Evolutionary conservation across 1,140 invertebrate species (phyloP), one percentile per base, ranked within the genome.

Genomic region (Bombus waltoni): DNA sequence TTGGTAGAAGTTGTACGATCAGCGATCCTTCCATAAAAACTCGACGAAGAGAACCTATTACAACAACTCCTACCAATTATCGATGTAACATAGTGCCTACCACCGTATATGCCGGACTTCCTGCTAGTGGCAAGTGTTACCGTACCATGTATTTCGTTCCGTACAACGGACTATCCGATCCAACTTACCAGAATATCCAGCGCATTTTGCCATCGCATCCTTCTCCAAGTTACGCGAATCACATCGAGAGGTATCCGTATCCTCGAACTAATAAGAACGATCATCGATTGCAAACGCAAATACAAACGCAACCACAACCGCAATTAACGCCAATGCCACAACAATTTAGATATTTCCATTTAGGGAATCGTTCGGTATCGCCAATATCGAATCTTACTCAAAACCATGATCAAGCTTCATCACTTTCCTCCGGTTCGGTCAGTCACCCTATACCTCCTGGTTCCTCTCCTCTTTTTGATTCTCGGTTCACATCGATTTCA

Each of bases 111-210:
- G 35, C 81, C 57, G 38, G 80, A 15, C 81, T 91, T 28, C 86
- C 93, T 1, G 80, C 91, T 1, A 92, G 88, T 38, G 91, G 92
- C 75, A 95, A 95, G 79, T 95, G 95, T 78, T 95, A 95, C 59
- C 90, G 94, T 87, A 97, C 97, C 1, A 97, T 98, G 95, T 96
- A 97, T n/a, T 96, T 97, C 75, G 97, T 98, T 53, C 97, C 97
- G 2, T 98, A 97, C 92, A 97, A 96, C 88, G 96, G 96, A 18
- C 92, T 94, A 0, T 88, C 94, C 10, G 95, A 95, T 71, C 94
- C 94, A 0, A 94, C 95, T 25, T 95, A 95, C 86, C 95, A 95
- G 68, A 95, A 95, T n/a, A 91, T 95, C 8, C 94, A 95, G 66
- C 92, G 94, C 65, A 94, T 94, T 66, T 66, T 95, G n/a, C 94